A percentile compares a stretch with the other conserved stretches of the same genome.
These are phyloP conservation scores for Lutraria lutraria DNA, from an alignment of 2,888 invertebrate species.

Conservation along the genomic window DNA sequence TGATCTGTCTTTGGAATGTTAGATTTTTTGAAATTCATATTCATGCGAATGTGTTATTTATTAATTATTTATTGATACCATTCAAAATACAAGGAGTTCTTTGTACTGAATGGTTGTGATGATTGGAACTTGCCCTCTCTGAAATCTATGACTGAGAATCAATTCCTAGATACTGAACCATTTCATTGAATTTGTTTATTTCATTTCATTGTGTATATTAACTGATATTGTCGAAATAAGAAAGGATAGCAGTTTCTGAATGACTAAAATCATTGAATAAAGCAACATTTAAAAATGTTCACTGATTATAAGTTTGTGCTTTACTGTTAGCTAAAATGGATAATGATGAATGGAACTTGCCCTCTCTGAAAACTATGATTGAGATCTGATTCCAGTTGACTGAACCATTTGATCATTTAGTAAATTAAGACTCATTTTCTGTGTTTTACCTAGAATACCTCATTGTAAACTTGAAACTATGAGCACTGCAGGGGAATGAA, in stretches of 20 bases:
- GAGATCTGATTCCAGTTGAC: neutral
- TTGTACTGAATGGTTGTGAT: conserved; percentile 25
- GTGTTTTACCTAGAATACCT: too few species aligned
- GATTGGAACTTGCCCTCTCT: conserved; percentile 60
- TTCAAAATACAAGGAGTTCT: too few species aligned
- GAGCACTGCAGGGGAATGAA: conserved; percentile 47
- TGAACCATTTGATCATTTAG: neutral
- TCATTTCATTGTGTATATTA: neutral
- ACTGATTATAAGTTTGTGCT: too few species aligned
- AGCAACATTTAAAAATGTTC: too few species aligned
- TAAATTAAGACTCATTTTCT: too few species aligned
- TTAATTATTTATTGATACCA: too few species aligned
- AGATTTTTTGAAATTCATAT: neutral
- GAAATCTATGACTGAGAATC: conserved; percentile 40
- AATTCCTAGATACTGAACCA: conserved; percentile 28
- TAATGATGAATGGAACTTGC: neutral
- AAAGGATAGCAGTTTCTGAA: too few species aligned
- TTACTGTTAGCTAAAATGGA: neutral
- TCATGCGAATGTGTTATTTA: too few species aligned
- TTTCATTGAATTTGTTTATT: neutral
- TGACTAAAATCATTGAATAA: too few species aligned
- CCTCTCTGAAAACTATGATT: neutral
- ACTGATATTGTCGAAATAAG: neutral
- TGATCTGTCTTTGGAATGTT: conserved; percentile 18
- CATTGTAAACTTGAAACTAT: conserved; percentile 9